Evolutionary conservation across 2,888 invertebrate species (phyloP), one percentile per base, ranked within the genome.

Genomic region (Acleris laterana): DNA sequence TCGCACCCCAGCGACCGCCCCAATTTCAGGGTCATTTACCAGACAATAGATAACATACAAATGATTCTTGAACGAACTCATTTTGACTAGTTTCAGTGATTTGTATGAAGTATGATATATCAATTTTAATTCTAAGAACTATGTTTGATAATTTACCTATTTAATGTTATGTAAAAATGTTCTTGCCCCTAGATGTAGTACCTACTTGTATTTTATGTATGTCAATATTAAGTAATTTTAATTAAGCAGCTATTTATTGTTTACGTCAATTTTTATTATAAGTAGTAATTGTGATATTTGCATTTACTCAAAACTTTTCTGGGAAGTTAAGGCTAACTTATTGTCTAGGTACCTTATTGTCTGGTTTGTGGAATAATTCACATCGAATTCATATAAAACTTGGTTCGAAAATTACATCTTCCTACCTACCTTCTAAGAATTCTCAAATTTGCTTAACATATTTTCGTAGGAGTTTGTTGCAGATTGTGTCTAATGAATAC

Each of bases 1-100:
- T 95, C 96, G 75, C 97, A 97, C 82, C 97, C 98, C 0, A 93
- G 94, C 69, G 96, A 96, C 77, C 94, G 99, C 69, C 99, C 99
- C 11, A 95, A 96, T 77, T 99, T 99, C 87, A 94, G 96, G 77
- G 94, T 95, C 67, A 96, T 97, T 77, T 95, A 96, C 82, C 96
- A 97, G 78, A 95, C 96, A 65, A 93, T 98, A 73, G 96, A 96
- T 80, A 95, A 94, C 77, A 96, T 96, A 76, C 93, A 93, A 81
- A 70, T 90, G 72, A 90, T 91, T 79, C 79, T 93, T 69, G 93
- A 93, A 85, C 87, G 91, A 84, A 88, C 85, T 82, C 84, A 88
- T 75, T 77, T 81, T 72, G 90, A 92, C 72, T 92, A 80, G 84
- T 73, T 66, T 63, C 63, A 72, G 72, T 72, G 71, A 67, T 56